A percentile compares a stretch with the other conserved stretches of the same genome.
phyloP scores from a whole-genome alignment of 1,140 invertebrate species.

The Cotesia vestalis region DNA sequence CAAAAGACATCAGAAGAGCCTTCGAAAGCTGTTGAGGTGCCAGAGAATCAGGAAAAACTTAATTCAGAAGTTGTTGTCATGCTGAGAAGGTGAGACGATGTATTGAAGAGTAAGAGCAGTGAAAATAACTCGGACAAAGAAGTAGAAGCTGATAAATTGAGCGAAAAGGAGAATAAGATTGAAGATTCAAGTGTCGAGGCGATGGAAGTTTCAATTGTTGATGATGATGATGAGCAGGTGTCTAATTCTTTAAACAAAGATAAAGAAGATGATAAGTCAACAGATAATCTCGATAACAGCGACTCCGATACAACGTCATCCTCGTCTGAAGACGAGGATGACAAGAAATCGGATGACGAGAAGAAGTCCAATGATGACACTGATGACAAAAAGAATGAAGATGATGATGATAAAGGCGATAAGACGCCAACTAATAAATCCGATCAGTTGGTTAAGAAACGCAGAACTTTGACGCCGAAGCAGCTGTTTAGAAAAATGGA shows the following conservation, averaged over 20 bases:
- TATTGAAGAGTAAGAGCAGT: neutral
- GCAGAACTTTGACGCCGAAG: constrained; percentile 55
- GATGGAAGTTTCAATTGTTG: constrained; percentile 12
- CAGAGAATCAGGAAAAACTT: neutral
- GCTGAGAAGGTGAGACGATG: constrained; percentile 14
- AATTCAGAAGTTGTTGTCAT: neutral
- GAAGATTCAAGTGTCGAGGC: constrained; percentile 20
- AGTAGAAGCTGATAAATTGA: neutral
- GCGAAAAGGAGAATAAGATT: neutral
- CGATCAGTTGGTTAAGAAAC: constrained; percentile 29
- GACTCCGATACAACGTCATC: constrained; percentile 25
- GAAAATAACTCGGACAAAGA: neutral
- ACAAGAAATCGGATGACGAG: constrained; percentile 43
- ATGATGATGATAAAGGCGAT: neutral
- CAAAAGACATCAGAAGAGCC: constrained; percentile 36
- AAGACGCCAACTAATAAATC: constrained; percentile 42
- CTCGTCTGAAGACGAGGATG: constrained; percentile 39
- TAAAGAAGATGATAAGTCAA: constrained; percentile 16
- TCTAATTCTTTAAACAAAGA: constrained; percentile 1
- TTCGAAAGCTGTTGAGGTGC: neutral
- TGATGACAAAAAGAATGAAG: constrained; percentile 21
- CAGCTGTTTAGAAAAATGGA: constrained; percentile 62
- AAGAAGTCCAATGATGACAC: constrained; percentile 40
- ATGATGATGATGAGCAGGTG: constrained; percentile 28
- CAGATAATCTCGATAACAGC: constrained; percentile 25